Conservation (phyloP, 2,888 invertebrate genomes). For the Perizoma flavofasciatum region DNA sequence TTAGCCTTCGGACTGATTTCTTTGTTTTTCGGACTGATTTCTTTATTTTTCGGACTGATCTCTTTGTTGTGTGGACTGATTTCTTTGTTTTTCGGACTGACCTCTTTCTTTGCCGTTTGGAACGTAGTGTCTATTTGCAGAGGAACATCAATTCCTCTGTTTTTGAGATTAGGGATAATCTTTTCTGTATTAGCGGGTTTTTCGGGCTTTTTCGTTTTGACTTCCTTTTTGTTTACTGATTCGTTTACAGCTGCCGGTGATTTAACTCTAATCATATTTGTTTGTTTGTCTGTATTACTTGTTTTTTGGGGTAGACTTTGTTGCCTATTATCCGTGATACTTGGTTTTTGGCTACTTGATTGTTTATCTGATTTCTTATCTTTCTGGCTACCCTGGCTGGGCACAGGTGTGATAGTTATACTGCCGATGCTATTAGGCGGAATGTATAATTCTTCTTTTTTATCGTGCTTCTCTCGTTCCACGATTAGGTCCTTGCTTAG, state of each 20-base stretch:
- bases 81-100: constrained; percentile 18
- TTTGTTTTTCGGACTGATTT: constrained; percentile 64
- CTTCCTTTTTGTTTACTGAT: constrained; percentile 62
- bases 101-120: constrained; percentile 47
- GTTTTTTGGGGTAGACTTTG: background rate
- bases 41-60: constrained; percentile 63
- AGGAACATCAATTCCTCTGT: constrained; percentile 56
- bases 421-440: constrained; percentile 74
- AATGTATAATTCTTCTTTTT: constrained; percentile 67
- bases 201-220: constrained; percentile 51
- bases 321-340: constrained; percentile 36
- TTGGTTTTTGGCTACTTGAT: background rate
- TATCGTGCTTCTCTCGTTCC: constrained; percentile 51
- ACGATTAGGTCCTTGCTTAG: constrained; percentile 62
- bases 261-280: constrained; percentile 69
- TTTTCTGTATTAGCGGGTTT: constrained; percentile 28
- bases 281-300: constrained; percentile 41
- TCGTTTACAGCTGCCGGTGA: constrained; percentile 76
- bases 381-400: constrained; percentile 47
- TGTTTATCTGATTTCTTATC: constrained; percentile 52
- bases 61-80: constrained; percentile 61
- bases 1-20: constrained; percentile 65
- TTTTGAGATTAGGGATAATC: constrained; percentile 45
- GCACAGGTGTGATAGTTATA: constrained; percentile 76
- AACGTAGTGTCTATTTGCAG: constrained; percentile 67